phyloP scores from a whole-genome alignment of 2,797 vertebrate species.

The Gymnocypris eckloni region DNA sequence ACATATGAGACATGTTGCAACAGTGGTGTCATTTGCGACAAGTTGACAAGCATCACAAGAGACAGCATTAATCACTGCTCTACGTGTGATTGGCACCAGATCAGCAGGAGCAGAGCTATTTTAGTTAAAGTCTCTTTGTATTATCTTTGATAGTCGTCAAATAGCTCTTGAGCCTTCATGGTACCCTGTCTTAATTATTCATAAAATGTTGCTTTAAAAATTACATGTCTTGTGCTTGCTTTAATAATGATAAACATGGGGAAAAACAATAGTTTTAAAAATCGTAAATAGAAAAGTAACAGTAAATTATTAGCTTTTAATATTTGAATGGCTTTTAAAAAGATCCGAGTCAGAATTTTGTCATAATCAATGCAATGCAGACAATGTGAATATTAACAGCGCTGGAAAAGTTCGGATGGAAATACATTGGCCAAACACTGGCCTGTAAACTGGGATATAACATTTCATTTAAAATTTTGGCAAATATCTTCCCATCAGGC shows the following conservation, averaged over 20 bases:
- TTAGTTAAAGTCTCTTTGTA: conserved; percentile 25
- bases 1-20: conserved; percentile 23
- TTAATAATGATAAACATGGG: background rate
- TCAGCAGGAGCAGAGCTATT: conserved; percentile 23
- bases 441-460: conserved; percentile 40
- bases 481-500: conserved; percentile 11
- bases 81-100: conserved; percentile 30
- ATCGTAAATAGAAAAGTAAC: background rate
- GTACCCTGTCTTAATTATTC: conserved; percentile 35
- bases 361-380: conserved; percentile 22
- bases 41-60: conserved; percentile 13
- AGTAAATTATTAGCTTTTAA: background rate
- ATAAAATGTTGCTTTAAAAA: conserved; percentile 6
- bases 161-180: conserved; percentile 7
- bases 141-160: conserved; percentile 32
- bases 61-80: conserved; percentile 25
- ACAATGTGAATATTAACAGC: conserved; percentile 4
- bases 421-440: background rate
- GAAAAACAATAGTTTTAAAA: background rate
- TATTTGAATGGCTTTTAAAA: conserved; percentile 20
- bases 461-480: conserved; percentile 39
- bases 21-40: background rate
- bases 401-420: background rate
- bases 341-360: background rate
- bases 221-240: conserved; percentile 33